phyloP scores from a whole-genome alignment of 2,888 invertebrate species.

The Crioceris asparagi region DNA sequence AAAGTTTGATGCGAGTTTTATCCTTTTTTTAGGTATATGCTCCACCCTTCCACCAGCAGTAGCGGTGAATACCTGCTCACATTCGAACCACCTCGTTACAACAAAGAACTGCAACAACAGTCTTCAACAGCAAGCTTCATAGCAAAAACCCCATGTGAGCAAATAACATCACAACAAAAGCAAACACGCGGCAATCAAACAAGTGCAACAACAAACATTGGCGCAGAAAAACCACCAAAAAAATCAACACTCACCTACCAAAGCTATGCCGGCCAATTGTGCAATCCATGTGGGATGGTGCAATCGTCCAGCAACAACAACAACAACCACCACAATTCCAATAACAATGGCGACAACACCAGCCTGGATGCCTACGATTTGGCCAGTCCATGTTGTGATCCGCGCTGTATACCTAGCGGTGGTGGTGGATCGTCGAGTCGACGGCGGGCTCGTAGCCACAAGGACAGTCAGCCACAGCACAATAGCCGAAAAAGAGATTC shows the following conservation, averaged over 20 bases:
- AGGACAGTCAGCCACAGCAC: conserved; percentile 46
- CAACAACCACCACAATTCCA: too few relatives aligned
- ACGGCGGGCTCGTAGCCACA: conserved; percentile 42
- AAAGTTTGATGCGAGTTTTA: too few relatives aligned
- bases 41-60: conserved; percentile 53
- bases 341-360: conserved; percentile 56
- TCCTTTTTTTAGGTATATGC: conserved; percentile 36
- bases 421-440: conserved; percentile 63
- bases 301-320: conserved; percentile 44
- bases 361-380: conserved; percentile 79
- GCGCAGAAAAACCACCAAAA: conserved; percentile 25
- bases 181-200: conserved; percentile 28
- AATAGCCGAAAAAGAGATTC: conserved; percentile 42
- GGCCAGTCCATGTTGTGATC: conserved; percentile 78
- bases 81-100: conserved; percentile 55
- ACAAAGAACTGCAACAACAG: too few relatives aligned
- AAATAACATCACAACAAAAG: too few relatives aligned
- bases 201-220: conserved; percentile 11
- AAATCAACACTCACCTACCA: conserved; percentile 28
- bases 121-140: too few relatives aligned
- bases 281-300: conserved; percentile 64
- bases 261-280: conserved; percentile 45
- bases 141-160: conserved; percentile 46
- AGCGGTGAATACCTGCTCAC: conserved; percentile 64
- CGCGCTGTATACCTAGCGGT: conserved; percentile 61